Evolutionary conservation across 1,140 invertebrate species (phyloP), one percentile per base, ranked within the genome.

Genomic region (Apis laboriosa): DNA sequence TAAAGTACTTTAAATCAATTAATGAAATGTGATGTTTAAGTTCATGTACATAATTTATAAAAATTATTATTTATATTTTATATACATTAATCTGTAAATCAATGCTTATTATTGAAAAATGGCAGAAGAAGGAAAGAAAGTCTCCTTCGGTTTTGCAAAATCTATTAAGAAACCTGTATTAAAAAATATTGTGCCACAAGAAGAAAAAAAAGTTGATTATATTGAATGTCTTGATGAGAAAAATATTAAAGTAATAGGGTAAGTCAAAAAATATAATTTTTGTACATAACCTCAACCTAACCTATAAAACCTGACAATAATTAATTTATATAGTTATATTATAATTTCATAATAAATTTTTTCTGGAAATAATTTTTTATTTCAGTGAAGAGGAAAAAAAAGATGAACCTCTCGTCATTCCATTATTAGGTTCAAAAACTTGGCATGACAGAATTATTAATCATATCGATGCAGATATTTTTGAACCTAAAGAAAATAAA

Each of bases 131-230:
- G 84, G 90, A 86, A 97, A 97, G 83, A 97, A 97, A 91, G 96
- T 97, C 92, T 97, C 97, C 0, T 97, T 97, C 93, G 95, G 96
- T 51, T 97, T 97, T 93, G 95, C 94, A 83, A 97, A 97, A 94
- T 94, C 96, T 1, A 94, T 95, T 60, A 97, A 96, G 90, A 96
- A 96, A 88, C 92, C 96, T 34, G 95, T 94, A 80, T 90, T 95
- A 49, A 91, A 94, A 77, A 93, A 95, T 66, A 85, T 91, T 63
- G 79, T 90, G 24, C 89, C 86, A 80, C 91, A 90, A 55, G 90
- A 93, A 82, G 90, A 95, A 84, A 94, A 95, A 89, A 94, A 95
- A 90, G 90, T 96, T 3, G 95, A 97, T 88, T 96, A 96, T 56
- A 97, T 97, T 80, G 96, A 97, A 87, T 97, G 96, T 90, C 91